Evolutionary conservation across 2,888 invertebrate species (phyloP).

Genomic region (Dichetophora obliterata): DNA sequence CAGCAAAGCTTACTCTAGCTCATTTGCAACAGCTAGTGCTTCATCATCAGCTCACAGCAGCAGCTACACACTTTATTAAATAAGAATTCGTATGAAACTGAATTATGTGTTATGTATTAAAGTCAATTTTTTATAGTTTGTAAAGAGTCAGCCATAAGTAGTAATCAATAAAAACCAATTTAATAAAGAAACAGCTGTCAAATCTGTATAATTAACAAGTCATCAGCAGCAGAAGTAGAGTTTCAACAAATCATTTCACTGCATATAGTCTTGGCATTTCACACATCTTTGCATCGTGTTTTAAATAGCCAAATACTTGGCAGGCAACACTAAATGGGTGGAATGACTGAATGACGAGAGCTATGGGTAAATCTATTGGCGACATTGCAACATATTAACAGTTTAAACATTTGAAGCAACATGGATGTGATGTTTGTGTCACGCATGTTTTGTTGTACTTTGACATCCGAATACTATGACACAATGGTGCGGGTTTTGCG

Average conservation of each 20-base stretch:
- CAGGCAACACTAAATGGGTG: not conserved
- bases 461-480: not conserved
- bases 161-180: not conserved
- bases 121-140: not conserved
- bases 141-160: not conserved
- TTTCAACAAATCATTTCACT: not conserved
- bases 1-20: constrained; percentile 37
- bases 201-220: not conserved
- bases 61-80: constrained; percentile 1
- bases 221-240: not conserved
- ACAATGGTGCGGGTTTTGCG: not conserved
- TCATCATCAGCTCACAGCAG: constrained; percentile 49
- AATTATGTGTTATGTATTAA: not conserved
- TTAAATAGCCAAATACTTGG: not conserved
- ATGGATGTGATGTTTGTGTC: not conserved
- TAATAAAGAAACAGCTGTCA: not conserved
- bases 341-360: not conserved
- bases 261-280: not conserved
- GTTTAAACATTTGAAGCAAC: not conserved
- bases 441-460: not conserved
- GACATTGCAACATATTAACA: not conserved
- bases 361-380: not conserved
- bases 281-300: not conserved
- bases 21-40: constrained; percentile 52
- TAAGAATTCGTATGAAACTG: not conserved